Conservation (phyloP, 1,140 invertebrate genomes). For the Ooceraea biroi region DNA sequence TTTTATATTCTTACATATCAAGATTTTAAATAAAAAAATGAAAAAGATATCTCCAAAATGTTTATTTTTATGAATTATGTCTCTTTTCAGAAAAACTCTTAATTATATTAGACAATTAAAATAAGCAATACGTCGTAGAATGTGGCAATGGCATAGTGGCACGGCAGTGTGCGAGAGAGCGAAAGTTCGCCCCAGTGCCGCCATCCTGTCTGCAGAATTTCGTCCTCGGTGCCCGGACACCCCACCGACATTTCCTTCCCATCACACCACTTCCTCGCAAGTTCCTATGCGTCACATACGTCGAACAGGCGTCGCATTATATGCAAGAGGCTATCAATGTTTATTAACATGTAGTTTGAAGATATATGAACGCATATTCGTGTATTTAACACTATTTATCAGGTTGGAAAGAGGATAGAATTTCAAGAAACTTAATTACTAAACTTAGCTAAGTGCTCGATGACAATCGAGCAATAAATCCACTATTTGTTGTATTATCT, state of each 20-base stretch:
- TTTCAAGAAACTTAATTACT: background rate
- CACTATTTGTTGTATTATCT: background rate
- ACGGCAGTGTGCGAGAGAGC: slow-evolving; percentile 81
- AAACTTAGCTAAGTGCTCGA: background rate
- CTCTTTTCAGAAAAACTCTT: background rate
- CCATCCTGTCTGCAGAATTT: slow-evolving; percentile 82
- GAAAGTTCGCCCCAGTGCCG: slow-evolving; percentile 87
- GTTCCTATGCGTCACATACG: slow-evolving; percentile 1
- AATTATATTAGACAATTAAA: slow-evolving; percentile 20
- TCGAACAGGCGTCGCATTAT: slow-evolving; percentile 32
- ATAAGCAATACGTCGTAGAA: slow-evolving; percentile 46
- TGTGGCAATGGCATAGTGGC: slow-evolving; percentile 79
- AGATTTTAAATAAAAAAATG: background rate
- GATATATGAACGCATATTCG: background rate
- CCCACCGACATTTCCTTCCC: slow-evolving; percentile 62
- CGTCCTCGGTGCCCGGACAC: slow-evolving; percentile 63
- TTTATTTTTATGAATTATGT: background rate
- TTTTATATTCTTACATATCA: background rate
- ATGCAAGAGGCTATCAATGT: background rate
- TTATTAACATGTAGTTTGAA: background rate
- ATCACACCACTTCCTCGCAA: slow-evolving; percentile 57
- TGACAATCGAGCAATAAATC: background rate
- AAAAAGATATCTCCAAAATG: background rate
- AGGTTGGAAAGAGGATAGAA: background rate
- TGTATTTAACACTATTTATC: background rate